Evolutionary conservation across 92 coral and sea anemone genomes (phyloP).

Genomic region (Parazoanthus atlanticus): DNA sequence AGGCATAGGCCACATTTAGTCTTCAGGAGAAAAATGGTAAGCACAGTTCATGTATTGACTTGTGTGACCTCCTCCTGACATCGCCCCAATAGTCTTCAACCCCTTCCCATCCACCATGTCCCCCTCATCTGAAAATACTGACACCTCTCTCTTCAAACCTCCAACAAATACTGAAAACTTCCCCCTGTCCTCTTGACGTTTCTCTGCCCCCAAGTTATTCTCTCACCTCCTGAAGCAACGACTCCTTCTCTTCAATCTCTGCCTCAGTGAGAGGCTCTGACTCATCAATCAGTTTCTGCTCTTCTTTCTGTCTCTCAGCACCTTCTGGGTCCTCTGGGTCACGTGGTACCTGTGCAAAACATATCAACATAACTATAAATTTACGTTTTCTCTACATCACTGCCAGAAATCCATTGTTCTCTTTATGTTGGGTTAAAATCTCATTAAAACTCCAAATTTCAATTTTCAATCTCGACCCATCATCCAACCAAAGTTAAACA

Average conservation of each 20-base stretch:
- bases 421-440: background rate
- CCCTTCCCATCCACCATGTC: background rate
- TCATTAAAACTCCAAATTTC: too few species aligned
- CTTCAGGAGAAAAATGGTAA: background rate
- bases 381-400: background rate
- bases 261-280: slow-evolving; percentile 94
- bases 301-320: slow-evolving; percentile 92
- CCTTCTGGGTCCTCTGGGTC: slow-evolving; percentile 94
- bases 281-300: slow-evolving; percentile 89
- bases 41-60: too few species aligned
- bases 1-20: too few species aligned
- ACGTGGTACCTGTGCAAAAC: slow-evolving; percentile 74
- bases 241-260: slow-evolving; percentile 94
- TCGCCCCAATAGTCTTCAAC: too few species aligned
- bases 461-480: too few species aligned
- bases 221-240: slow-evolving; percentile 87
- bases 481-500: too few species aligned
- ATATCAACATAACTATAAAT: background rate
- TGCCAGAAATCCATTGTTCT: background rate
- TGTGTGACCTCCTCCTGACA: too few species aligned
- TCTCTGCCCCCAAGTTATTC: too few species aligned
- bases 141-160: background rate
- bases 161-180: background rate
- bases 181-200: background rate
- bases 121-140: too few species aligned